These are phyloP conservation scores for Microplitis manilae DNA, from an alignment of 2,888 invertebrate genomes.

Conservation along the genomic window DNA sequence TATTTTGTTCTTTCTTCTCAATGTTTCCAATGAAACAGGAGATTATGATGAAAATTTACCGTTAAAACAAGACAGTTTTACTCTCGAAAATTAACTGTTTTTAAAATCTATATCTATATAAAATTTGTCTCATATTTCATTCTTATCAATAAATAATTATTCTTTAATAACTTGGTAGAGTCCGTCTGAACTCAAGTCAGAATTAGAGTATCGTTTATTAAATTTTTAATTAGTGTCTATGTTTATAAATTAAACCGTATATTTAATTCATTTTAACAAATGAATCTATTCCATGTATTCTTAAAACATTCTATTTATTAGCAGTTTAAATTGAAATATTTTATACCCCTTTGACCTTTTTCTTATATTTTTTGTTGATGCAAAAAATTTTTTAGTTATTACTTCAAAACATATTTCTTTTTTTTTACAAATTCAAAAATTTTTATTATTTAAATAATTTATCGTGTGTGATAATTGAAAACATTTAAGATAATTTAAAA, in stretches of 20 bases:
- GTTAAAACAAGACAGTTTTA: conserved; percentile 60
- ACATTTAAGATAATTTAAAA: too few relatives aligned
- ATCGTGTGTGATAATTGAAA: too few relatives aligned
- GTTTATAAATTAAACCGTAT: background rate
- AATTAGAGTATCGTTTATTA: background rate
- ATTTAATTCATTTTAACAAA: background rate
- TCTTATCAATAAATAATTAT: background rate
- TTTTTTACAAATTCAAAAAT: too few relatives aligned
- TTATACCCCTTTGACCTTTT: too few relatives aligned
- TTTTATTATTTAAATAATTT: too few relatives aligned
- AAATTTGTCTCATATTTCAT: background rate
- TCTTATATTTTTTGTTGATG: too few relatives aligned
- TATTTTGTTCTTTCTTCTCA: background rate
- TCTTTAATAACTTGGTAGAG: background rate
- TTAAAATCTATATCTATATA: background rate
- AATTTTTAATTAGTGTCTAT: background rate
- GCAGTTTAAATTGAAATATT: too few relatives aligned
- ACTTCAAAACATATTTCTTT: too few relatives aligned
- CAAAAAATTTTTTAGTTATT: too few relatives aligned
- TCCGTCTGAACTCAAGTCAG: background rate
- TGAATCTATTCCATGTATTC: too few relatives aligned
- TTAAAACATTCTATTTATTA: too few relatives aligned
- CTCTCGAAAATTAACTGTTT: conserved; percentile 53
- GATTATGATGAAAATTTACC: conserved; percentile 48
- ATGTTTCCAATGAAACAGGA: background rate